A percentile compares a stretch with the other conserved stretches of the same genome.
Evolutionary conservation across 2,113 vertebrate species (phyloP).

Genomic region (Lichenostomus cassidix): DNA sequence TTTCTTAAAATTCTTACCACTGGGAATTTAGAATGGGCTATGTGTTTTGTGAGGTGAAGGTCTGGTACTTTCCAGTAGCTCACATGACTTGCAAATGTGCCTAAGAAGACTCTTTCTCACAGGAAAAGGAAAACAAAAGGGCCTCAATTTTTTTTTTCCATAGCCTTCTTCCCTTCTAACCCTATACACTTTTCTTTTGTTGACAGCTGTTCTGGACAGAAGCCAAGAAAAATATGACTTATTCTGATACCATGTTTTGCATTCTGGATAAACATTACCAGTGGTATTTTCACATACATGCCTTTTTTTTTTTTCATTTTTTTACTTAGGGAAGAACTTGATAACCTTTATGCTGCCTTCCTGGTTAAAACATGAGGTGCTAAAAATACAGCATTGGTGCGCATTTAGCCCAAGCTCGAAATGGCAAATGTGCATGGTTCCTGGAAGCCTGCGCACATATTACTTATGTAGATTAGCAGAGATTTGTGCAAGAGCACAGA

Average conservation of each 20-base stretch:
- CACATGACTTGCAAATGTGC: neutral
- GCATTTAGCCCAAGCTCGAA: neutral
- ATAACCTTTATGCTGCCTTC: neutral
- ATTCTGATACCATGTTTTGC: slow-evolving; percentile 7
- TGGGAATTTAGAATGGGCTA: neutral
- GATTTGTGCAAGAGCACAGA: slow-evolving; percentile 29
- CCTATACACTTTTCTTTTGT: slow-evolving; percentile 19
- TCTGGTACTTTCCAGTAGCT: neutral
- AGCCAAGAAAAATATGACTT: slow-evolving; percentile 54
- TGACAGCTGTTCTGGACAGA: slow-evolving; percentile 48
- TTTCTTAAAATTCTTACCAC: neutral
- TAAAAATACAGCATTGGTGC: neutral
- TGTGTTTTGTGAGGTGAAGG: neutral
- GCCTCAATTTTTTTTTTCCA: neutral
- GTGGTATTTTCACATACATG: slow-evolving; percentile 42
- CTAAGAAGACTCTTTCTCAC: neutral
- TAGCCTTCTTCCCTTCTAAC: neutral
- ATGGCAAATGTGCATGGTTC: neutral
- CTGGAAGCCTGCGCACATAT: neutral
- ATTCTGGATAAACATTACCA: slow-evolving; percentile 20
- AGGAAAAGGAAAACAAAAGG: slow-evolving; percentile 46
- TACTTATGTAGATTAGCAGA: slow-evolving; percentile 15
- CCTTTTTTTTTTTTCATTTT: neutral
- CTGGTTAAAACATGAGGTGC: neutral
- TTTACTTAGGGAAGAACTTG: neutral